Evolutionary conservation across 2,888 invertebrate species (phyloP).

Genomic region (Ormyrus labotus): DNA sequence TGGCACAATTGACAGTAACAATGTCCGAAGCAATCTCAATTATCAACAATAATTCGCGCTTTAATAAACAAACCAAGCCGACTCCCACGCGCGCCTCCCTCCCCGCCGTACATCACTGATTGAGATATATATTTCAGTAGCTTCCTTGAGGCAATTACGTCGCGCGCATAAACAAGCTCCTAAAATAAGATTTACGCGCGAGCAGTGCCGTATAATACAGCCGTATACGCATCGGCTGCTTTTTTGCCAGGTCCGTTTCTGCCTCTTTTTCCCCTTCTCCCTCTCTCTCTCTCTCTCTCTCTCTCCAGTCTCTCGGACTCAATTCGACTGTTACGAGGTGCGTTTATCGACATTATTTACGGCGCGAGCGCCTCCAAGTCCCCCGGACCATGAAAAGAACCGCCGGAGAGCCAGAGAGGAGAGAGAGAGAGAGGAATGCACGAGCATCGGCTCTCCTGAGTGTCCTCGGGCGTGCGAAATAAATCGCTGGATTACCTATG

Average conservation of each 20-base stretch:
- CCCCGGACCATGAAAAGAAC: neutral
- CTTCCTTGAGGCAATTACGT: slow-evolving; percentile 16
- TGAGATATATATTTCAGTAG: slow-evolving; percentile 7
- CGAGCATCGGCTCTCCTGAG: slow-evolving; percentile 35
- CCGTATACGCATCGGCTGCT: neutral
- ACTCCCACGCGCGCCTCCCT: neutral
- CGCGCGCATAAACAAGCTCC: slow-evolving; percentile 26
- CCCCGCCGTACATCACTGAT: neutral
- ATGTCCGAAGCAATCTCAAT: neutral
- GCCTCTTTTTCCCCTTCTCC: neutral
- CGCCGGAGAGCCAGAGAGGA: neutral
- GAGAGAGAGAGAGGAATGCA: slow-evolving; percentile 18
- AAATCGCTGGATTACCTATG: slow-evolving; percentile 61
- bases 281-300: neutral
- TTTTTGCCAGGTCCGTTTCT: slow-evolving; percentile 2
- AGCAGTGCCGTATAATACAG: slow-evolving; percentile 25
- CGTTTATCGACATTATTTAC: slow-evolving; percentile 58
- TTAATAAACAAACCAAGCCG: slow-evolving; percentile 6
- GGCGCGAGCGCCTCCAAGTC: slow-evolving; percentile 19
- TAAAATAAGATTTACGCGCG: slow-evolving; percentile 35
- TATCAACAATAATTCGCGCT: neutral
- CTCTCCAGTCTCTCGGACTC: slow-evolving; percentile 24
- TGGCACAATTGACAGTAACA: neutral
- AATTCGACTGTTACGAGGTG: slow-evolving; percentile 49
- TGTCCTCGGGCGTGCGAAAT: slow-evolving; percentile 61